Evolutionary conservation across 2,113 vertebrate species (phyloP).

Genomic region (Holacanthus passer): DNA sequence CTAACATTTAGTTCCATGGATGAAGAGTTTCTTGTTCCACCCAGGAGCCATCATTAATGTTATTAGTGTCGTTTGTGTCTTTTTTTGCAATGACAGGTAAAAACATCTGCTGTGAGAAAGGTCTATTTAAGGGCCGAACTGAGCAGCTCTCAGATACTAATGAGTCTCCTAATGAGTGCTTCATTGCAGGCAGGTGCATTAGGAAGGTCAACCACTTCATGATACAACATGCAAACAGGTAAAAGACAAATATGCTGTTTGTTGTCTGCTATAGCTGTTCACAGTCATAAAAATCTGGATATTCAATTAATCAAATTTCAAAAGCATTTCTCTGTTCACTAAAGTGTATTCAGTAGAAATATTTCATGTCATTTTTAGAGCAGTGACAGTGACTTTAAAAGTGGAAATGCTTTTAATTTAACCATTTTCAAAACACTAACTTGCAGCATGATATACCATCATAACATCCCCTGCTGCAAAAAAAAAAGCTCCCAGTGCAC

Average conservation of each 20-base stretch:
- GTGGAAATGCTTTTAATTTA: background rate
- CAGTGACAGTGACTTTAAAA: slow-evolving; percentile 2
- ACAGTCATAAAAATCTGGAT: background rate
- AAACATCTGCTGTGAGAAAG: background rate
- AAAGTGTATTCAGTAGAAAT: background rate
- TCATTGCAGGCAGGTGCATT: slow-evolving; percentile 16
- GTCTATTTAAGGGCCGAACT: slow-evolving; percentile 2
- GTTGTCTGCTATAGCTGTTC: background rate
- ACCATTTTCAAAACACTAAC: background rate
- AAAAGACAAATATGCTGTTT: background rate
- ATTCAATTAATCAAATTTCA: background rate
- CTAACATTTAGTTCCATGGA: slow-evolving; percentile 27
- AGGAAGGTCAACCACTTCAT: slow-evolving; percentile 28
- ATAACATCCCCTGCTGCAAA: background rate
- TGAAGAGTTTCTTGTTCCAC: background rate
- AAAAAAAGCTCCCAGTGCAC: background rate
- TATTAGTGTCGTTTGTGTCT: background rate
- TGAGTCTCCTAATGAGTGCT: slow-evolving; percentile 28
- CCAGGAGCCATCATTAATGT: background rate
- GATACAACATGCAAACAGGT: slow-evolving; percentile 14
- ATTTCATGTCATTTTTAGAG: background rate
- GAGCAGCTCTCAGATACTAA: background rate
- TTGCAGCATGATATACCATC: background rate
- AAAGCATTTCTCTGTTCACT: background rate
- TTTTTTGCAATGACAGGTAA: slow-evolving; percentile 7